These are phyloP conservation scores for Protonemura montana DNA, from an alignment of 2,888 invertebrate species.

Conservation along the genomic window DNA sequence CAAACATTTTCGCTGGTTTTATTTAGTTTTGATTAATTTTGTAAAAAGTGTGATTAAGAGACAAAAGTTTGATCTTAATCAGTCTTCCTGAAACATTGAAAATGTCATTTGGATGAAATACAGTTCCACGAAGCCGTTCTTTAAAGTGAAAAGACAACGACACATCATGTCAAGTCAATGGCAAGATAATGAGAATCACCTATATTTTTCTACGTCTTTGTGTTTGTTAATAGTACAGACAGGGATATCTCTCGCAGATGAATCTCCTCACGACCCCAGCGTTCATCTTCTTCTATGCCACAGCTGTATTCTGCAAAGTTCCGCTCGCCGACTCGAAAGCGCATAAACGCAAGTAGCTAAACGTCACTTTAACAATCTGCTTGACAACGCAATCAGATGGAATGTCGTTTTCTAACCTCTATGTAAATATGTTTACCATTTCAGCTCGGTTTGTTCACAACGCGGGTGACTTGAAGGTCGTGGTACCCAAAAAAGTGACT, in stretches of 20 bases:
- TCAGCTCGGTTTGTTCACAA: constrained; percentile 7
- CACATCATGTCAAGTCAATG: neutral
- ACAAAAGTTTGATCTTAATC: neutral
- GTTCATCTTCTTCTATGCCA: neutral
- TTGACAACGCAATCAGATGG: neutral
- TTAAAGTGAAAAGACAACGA: neutral
- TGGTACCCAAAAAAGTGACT: constrained; percentile 69
- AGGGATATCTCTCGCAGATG: neutral
- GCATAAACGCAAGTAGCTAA: neutral
- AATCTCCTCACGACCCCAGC: neutral
- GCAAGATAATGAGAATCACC: neutral
- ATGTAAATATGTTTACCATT: neutral
- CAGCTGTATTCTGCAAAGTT: neutral
- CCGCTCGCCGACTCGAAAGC: neutral
- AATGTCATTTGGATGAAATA: neutral
- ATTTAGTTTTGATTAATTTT: too few species aligned
- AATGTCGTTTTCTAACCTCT: neutral
- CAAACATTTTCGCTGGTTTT: too few species aligned
- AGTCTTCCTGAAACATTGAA: neutral
- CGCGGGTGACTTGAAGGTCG: constrained; percentile 63
- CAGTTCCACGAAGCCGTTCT: neutral
- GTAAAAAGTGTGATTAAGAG: too few species aligned
- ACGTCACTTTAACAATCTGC: neutral
- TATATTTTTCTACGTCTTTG: neutral
- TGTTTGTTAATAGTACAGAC: neutral